These are phyloP conservation scores for Sciurus carolinensis DNA, from an alignment of 2,797 vertebrate species.

Conservation along the genomic window DNA sequence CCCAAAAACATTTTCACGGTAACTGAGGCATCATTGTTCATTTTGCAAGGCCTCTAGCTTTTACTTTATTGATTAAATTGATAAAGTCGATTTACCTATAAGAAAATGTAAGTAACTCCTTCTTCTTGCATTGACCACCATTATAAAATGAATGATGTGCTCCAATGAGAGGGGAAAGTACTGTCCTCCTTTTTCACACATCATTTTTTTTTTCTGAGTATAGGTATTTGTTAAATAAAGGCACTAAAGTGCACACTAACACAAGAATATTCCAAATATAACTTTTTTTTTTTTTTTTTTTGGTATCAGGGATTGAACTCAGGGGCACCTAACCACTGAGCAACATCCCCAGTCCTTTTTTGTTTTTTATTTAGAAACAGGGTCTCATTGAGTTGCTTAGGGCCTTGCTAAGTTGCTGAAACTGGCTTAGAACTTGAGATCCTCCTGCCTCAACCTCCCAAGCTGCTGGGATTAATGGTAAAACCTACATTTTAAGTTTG, in stretches of 20 bases:
- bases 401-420: too few relatives aligned
- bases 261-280: neutral
- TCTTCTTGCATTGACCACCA: neutral
- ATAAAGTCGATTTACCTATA: neutral
- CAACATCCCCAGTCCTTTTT: too few relatives aligned
- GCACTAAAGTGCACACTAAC: neutral
- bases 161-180: neutral
- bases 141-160: neutral
- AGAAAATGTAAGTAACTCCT: conserved; percentile 57
- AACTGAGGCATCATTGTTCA: neutral
- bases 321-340: too few relatives aligned
- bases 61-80: conserved; percentile 54
- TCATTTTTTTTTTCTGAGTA: neutral
- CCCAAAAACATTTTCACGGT: conserved; percentile 5
- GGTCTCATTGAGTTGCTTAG: too few relatives aligned
- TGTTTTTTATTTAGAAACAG: too few relatives aligned
- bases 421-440: too few relatives aligned
- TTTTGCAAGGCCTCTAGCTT: conserved; percentile 1
- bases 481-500: neutral
- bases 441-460: too few relatives aligned
- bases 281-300: neutral
- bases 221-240: neutral
- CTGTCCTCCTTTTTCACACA: neutral
- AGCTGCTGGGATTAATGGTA: too few relatives aligned
- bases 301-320: too few relatives aligned